Base-by-base conservation (phyloP, 2,797 vertebrate species). In the Syngnathus acus region DNA sequence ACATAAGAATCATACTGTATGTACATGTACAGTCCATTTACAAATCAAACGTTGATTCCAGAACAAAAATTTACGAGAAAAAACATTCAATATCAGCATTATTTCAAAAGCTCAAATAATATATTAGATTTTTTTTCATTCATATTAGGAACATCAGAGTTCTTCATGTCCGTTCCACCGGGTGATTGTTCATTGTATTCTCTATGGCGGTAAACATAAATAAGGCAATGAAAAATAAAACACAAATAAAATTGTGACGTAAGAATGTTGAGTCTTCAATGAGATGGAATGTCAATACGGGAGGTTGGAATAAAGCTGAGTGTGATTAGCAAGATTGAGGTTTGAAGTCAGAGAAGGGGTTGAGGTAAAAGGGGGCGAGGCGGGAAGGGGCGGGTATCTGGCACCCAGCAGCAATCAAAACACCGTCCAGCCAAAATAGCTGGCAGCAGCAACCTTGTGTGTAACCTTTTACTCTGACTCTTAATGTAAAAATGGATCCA, bases 401-500 rank as follows among this genome's bases (percentile, higher is more conserved):
- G 23, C 54, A 55, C 26, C 23, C 23, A 32, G 26, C 23, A 55
- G 54, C 54, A 55, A 55, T 6, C 26, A 23, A 54, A 26, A 54
- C 23, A 11, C 21, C 1, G 2, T 32, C 26, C 21, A 54, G 53
- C 23, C 21, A 54, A 54, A 23, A 54, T 14, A 11, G 53, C 23
- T 23, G n/a, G 50, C 50, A 51, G n/a, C 6, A 51, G n/a, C 19
- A 51, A 51, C 6, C 21, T 26, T 11, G 17, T 21, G 53, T 32
- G 23, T 16, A 55, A 55, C 54, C 23, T 32, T 55, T 55, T 32
- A 32, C 51, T 53, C 8, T 0, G 9, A 53, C 21, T 53, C 23
- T 26, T 55, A 26, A 54, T 54, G 23, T 23, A 55, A 55, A 55
- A 55, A 55, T 55, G 23, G 54, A 55, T 55, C 26, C 54, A 55